A percentile compares a stretch with the other conserved stretches of the same genome.
phyloP scores from a whole-genome alignment of 2,113 vertebrate species.

The Pseudorasbora parva region DNA sequence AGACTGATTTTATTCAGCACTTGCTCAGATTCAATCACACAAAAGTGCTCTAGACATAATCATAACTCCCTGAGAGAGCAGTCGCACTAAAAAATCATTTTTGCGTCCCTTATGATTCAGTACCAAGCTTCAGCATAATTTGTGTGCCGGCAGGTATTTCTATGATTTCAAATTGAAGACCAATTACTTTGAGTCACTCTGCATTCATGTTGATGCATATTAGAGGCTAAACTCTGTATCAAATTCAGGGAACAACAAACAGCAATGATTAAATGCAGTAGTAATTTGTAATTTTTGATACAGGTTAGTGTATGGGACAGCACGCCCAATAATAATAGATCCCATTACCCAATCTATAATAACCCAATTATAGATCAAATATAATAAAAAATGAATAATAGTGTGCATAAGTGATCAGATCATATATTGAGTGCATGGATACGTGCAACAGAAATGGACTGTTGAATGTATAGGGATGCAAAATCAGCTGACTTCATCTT shows the following conservation, averaged over 20 bases:
- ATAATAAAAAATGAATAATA: not conserved
- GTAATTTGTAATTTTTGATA: not conserved
- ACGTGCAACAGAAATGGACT: not conserved
- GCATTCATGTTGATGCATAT: not conserved
- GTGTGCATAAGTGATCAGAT: not conserved
- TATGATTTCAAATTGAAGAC: not conserved
- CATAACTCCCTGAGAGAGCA: not conserved
- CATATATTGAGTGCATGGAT: not conserved
- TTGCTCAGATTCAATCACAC: conserved; percentile 12
- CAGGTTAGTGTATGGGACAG: not conserved
- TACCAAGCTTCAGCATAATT: not conserved
- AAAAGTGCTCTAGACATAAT: conserved; percentile 13
- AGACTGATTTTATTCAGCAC: conserved; percentile 10
- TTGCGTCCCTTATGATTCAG: conserved; percentile 12
- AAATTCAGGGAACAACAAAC: not conserved
- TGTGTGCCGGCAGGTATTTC: conserved; percentile 6
- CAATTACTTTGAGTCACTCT: not conserved
- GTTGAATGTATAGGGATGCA: not conserved
- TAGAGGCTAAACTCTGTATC: not conserved
- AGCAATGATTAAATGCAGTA: not conserved
- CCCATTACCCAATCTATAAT: no score
- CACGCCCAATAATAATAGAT: not conserved
- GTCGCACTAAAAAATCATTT: not conserved
- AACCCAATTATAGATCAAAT: not conserved
- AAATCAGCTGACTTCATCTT: not conserved